These are phyloP conservation scores for Sebastes cheni DNA, from an alignment of 2,797 vertebrate genomes.

Conservation along the genomic window DNA sequence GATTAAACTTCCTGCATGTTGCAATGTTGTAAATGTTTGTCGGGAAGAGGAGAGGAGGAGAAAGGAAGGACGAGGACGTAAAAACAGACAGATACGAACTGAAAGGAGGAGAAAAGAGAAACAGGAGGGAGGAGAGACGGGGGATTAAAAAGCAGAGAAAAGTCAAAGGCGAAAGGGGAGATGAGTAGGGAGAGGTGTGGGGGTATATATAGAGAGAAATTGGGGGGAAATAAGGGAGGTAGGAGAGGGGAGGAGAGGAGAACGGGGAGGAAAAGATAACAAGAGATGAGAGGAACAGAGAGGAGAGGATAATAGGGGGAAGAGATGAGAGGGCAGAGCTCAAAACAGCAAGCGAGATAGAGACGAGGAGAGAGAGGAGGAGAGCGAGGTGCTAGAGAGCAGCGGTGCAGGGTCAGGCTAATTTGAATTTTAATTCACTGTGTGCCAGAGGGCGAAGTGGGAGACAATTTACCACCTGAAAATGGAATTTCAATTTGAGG, in stretches of 20 bases:
- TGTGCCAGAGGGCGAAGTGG: slow-evolving; percentile 83
- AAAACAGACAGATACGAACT: not conserved
- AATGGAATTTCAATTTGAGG: slow-evolving; percentile 85
- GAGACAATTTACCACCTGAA: slow-evolving; percentile 84
- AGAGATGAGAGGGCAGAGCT: slow-evolving; percentile 77
- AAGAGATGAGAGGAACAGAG: slow-evolving; percentile 71
- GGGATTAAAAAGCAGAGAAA: slow-evolving; percentile 32
- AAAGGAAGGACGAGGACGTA: not conserved
- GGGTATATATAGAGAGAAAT: slow-evolving; percentile 34
- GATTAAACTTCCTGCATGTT: not conserved
- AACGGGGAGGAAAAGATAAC: slow-evolving; percentile 64
- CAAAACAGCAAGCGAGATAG: slow-evolving; percentile 58
- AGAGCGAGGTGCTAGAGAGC: slow-evolving; percentile 73
- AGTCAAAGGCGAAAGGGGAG: slow-evolving; percentile 36
- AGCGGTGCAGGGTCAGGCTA: slow-evolving; percentile 79
- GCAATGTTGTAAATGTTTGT: slow-evolving; percentile 1
- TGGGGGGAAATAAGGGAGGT: slow-evolving; percentile 48
- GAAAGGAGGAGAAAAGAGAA: slow-evolving; percentile 21
- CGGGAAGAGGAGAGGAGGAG: not conserved
- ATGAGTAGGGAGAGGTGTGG: slow-evolving; percentile 4
- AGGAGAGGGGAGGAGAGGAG: slow-evolving; percentile 46
- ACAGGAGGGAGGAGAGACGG: slow-evolving; percentile 2
- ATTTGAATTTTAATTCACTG: slow-evolving; percentile 85
- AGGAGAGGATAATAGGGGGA: slow-evolving; percentile 71
- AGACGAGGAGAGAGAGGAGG: slow-evolving; percentile 51